These are phyloP conservation scores for Gnathonemus echidnorhynchus DNA, from an alignment of 2,113 vertebrate genomes.

Conservation along the genomic window DNA sequence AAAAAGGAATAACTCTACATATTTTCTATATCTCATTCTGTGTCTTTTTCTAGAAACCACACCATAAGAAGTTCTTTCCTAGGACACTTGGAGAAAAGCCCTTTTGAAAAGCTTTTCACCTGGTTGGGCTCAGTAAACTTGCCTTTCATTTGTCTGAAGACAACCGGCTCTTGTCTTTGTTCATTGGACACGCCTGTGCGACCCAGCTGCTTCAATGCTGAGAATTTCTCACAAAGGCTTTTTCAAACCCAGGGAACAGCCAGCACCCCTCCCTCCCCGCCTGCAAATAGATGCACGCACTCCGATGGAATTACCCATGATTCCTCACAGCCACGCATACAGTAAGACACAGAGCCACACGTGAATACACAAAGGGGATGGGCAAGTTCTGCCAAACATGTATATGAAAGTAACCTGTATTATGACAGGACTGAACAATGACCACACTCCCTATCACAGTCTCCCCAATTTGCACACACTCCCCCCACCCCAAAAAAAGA, in stretches of 20 bases:
- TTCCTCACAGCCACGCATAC: not conserved
- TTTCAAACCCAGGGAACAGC: not conserved
- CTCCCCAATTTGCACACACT: not conserved
- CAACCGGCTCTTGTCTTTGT: constrained; percentile 18
- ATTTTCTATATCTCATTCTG: not conserved
- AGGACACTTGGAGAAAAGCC: not conserved
- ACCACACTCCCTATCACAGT: constrained; percentile 14
- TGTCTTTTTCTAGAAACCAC: not conserved
- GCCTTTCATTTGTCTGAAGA: constrained; percentile 8
- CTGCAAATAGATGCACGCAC: not conserved
- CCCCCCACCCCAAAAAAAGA: not conserved
- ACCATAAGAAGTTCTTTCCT: not conserved
- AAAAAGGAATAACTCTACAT: not conserved
- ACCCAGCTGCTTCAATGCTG: constrained; percentile 15
- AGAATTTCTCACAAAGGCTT: constrained; percentile 27
- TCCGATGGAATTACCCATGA: not conserved
- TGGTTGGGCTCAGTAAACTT: not conserved
- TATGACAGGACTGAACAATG: constrained; percentile 29
- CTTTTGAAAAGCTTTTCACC: constrained; percentile 8
- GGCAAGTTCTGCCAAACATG: not conserved
- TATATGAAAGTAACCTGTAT: constrained; percentile 16
- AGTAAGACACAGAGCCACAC: not conserved
- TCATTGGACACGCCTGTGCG: constrained; percentile 14
- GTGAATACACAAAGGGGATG: not conserved
- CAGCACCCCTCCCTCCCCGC: not conserved